Percentiles rank a stretch among this genome's conserved stretches.
These are phyloP conservation scores for Elaphurus davidianus DNA, from an alignment of 2,113 vertebrate genomes.

Conservation along the genomic window DNA sequence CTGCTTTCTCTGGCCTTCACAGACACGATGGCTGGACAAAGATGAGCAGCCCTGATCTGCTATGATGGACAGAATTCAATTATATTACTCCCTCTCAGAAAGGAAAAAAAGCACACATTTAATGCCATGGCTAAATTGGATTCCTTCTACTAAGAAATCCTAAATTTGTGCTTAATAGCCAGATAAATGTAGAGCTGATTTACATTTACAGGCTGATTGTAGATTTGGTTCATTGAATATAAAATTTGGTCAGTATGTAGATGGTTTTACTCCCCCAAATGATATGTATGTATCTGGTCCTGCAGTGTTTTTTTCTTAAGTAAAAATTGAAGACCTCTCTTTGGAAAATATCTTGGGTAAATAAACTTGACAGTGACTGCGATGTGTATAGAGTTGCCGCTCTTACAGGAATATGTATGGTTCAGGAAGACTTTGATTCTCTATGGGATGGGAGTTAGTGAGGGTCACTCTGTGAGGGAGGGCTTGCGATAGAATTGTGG, in stretches of 20 bases:
- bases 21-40: constrained; percentile 22
- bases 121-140: constrained; percentile 74
- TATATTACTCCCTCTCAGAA: constrained; percentile 49
- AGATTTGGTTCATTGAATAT: background rate
- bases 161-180: constrained; percentile 73
- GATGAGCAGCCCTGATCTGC: constrained; percentile 55
- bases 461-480: background rate
- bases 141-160: constrained; percentile 79
- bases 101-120: constrained; percentile 55
- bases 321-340: background rate
- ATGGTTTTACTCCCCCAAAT: background rate
- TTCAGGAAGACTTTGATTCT: background rate
- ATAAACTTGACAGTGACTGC: background rate
- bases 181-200: constrained; percentile 74
- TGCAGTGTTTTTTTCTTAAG: background rate
- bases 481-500: background rate
- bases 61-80: constrained; percentile 61
- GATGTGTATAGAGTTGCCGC: background rate
- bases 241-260: background rate
- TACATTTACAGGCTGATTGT: constrained; percentile 44
- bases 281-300: background rate
- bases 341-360: background rate
- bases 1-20: constrained; percentile 8
- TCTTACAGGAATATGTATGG: background rate
- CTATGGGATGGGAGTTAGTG: background rate